Percentiles rank a stretch among this genome's conserved stretches.
Conservation (phyloP, 2,113 vertebrate genomes). For the Anseranas semipalmata region DNA sequence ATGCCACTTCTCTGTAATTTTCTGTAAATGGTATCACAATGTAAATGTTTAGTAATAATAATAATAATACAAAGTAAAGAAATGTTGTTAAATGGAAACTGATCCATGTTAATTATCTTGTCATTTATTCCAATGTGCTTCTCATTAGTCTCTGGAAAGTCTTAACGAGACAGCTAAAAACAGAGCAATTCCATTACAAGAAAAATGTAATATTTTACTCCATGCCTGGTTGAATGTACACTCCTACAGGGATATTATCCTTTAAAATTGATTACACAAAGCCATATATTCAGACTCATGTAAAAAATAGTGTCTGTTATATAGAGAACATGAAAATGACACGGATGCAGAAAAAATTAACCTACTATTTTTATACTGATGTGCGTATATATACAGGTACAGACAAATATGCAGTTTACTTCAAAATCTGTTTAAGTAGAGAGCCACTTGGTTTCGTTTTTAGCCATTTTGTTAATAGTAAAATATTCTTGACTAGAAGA, state of each 20-base stretch:
- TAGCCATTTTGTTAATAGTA: background rate
- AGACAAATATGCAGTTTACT: background rate
- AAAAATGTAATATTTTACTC: background rate
- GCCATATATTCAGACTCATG: background rate
- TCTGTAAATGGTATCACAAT: background rate
- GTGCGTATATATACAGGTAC: background rate
- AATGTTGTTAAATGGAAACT: background rate
- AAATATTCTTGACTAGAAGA: background rate
- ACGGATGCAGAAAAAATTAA: background rate
- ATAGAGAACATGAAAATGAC: background rate
- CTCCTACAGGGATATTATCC: background rate
- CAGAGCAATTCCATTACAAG: background rate
- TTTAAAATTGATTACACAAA: background rate
- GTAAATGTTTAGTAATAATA: background rate
- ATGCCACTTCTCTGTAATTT: background rate
- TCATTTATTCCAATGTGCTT: background rate
- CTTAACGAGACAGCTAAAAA: background rate
- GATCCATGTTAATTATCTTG: background rate
- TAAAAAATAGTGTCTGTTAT: background rate
- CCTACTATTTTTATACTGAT: background rate
- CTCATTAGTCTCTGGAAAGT: background rate
- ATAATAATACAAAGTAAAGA: background rate
- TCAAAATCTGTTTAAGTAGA: background rate
- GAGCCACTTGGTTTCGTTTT: background rate
- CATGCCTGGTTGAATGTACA: background rate